Percentiles rank a stretch among this genome's conserved stretches.
These are phyloP conservation scores for Chelonoidis abingdonii DNA, from an alignment of 2,113 vertebrate genomes.

Conservation along the genomic window DNA sequence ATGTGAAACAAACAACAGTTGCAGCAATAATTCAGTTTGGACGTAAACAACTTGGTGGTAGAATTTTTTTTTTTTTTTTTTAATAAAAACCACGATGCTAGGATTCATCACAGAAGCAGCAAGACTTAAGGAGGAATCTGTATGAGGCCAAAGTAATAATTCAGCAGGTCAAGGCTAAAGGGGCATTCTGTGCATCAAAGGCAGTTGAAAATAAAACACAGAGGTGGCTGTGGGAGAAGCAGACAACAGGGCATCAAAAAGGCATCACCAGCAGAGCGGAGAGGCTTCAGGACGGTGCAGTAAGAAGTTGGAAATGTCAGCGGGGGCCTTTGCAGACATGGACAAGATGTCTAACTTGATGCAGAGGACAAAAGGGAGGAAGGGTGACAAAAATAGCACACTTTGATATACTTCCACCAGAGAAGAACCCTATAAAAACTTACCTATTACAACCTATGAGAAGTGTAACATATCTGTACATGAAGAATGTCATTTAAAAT, in stretches of 20 bases:
- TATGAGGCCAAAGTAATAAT: neutral
- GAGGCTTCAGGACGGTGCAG: neutral
- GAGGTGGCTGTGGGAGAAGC: neutral
- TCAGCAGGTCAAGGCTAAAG: neutral
- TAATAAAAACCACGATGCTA: neutral
- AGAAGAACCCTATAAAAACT: neutral
- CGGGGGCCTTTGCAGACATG: neutral
- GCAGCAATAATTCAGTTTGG: neutral
- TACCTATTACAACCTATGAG: neutral
- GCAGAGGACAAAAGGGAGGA: neutral
- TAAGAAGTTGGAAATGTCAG: neutral
- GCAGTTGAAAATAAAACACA: neutral
- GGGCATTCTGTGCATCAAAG: neutral
- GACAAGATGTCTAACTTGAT: neutral
- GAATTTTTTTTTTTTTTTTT: neutral
- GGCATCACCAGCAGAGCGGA: neutral
- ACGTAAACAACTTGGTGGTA: neutral
- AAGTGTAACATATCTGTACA: neutral
- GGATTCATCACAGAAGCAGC: neutral
- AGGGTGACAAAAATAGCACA: neutral
- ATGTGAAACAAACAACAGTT: neutral
- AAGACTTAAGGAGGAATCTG: neutral
- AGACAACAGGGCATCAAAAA: neutral
- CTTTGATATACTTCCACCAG: neutral
- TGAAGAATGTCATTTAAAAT: neutral